Evolutionary conservation across 2,888 invertebrate species (phyloP), one percentile per base, ranked within the genome.

Genomic region (Sialis fuliginosa): DNA sequence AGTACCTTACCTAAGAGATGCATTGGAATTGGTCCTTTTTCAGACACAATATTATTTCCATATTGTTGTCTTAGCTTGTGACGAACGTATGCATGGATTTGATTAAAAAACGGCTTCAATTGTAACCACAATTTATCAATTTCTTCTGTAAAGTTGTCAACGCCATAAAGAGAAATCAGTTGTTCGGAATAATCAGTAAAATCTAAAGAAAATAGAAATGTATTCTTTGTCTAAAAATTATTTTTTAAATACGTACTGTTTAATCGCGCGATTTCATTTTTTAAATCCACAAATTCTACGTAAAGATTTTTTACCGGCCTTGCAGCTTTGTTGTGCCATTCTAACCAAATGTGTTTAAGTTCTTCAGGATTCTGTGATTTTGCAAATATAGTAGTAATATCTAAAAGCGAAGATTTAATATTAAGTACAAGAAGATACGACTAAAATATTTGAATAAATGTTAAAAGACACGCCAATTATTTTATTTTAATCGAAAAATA

Each of bases 31-130:
- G 82, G 81, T 50, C 82, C 85, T 49, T 65, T 73, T 46, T 75
- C 73, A 0, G 77, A 68, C 0, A 80, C 75, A 0, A 80, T 62
- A 1, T 71, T 63, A 35, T 77, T 75, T 1, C 87, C 87, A 59
- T 88, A 88, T 53, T 74, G 70, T 56, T 79, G 68, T 10, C 75
- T 67, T 41, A 91, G 64, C 45, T 79, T 76, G 53, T 74, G 71
- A 53, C 89, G 71, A 1, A 88, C 81, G 57, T 87, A 90, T 1
- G 83, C 87, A 60, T 91, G 90, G 4, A 91, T 64, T 58, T 89
- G 81, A 48, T 79, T 66, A 58, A 91, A 92, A 2, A 92, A 62
- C 0, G 91, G 91, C 53, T 77, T 78, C 45, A 92, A 67, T 57
- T 84, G 76, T 45, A 75, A 70, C 75, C 83, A 87, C 4, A 87